Evolutionary conservation across 2,888 invertebrate genomes (phyloP).

Genomic region (Periphyllus acericola): DNA sequence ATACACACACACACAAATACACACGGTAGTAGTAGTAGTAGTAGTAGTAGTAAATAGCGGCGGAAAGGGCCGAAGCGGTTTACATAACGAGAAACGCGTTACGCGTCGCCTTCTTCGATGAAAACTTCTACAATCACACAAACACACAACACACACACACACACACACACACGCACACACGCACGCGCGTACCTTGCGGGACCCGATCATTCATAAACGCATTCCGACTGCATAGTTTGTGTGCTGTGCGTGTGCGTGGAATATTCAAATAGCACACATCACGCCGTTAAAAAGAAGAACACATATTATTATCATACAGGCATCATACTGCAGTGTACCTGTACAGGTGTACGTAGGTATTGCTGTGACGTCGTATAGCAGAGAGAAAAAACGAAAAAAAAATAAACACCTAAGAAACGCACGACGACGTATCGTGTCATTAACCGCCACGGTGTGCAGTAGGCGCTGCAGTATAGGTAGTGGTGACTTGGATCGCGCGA

Average conservation of each 20-base stretch:
- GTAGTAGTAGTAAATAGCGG: not conserved
- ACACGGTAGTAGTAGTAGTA: not conserved
- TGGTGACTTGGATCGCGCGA: not conserved
- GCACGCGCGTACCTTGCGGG: not conserved
- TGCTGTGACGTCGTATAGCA: not conserved
- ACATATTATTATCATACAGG: not conserved
- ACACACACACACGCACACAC: no score
- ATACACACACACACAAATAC: not conserved
- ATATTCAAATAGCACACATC: conserved; percentile 36
- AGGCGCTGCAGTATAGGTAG: no score
- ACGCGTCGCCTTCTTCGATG: not conserved
- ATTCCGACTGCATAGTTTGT: conserved; percentile 45
- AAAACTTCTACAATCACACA: conserved; percentile 25
- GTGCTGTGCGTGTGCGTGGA: not conserved
- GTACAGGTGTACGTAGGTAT: no score
- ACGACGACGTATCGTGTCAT: not conserved
- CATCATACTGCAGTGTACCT: not conserved
- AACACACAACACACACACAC: no score
- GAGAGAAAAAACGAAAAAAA: not conserved
- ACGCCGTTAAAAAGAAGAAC: conserved; percentile 23
- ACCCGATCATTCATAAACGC: conserved; percentile 53
- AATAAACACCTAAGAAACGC: conserved; percentile 36
- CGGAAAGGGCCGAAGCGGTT: not conserved
- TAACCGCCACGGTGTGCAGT: not conserved
- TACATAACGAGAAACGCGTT: conserved; percentile 49